A percentile compares a stretch with the other conserved stretches of the same genome.
These are phyloP conservation scores for Odontesthes bonariensis DNA, from an alignment of 2,113 vertebrate species.

Conservation along the genomic window DNA sequence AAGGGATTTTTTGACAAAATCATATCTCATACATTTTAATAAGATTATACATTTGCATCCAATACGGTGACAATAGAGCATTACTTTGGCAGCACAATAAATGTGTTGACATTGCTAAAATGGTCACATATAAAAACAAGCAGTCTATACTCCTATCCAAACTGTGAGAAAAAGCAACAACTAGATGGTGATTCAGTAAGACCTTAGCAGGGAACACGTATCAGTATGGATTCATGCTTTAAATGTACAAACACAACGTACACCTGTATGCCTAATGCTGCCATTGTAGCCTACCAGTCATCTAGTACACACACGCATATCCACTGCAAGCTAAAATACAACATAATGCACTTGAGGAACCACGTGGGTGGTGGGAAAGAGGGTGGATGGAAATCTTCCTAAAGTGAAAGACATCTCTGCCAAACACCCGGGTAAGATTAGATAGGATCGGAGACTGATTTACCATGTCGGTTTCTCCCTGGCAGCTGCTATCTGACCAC, in stretches of 20 bases:
- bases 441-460: conserved; percentile 77
- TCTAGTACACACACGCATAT: not conserved
- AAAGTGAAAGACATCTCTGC: conserved; percentile 75
- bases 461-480: conserved; percentile 77
- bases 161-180: too few relatives aligned
- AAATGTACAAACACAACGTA: not conserved
- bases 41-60: too few relatives aligned
- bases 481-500: conserved; percentile 79
- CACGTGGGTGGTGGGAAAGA: conserved; percentile 58
- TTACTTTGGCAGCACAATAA: too few relatives aligned
- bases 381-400: conserved; percentile 69
- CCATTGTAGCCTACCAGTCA: not conserved
- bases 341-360: conserved; percentile 40
- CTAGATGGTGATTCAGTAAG: too few relatives aligned
- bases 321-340: conserved; percentile 5
- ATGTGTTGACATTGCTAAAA: too few relatives aligned
- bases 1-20: too few relatives aligned
- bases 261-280: conserved; percentile 21
- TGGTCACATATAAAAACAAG: not conserved
- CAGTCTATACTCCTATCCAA: not conserved
- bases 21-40: too few relatives aligned
- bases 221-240: not conserved
- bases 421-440: conserved; percentile 65
- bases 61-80: too few relatives aligned
- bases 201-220: not conserved